phyloP scores from a whole-genome alignment of 2,888 invertebrate species.

The Phrixothrix hirtus region DNA sequence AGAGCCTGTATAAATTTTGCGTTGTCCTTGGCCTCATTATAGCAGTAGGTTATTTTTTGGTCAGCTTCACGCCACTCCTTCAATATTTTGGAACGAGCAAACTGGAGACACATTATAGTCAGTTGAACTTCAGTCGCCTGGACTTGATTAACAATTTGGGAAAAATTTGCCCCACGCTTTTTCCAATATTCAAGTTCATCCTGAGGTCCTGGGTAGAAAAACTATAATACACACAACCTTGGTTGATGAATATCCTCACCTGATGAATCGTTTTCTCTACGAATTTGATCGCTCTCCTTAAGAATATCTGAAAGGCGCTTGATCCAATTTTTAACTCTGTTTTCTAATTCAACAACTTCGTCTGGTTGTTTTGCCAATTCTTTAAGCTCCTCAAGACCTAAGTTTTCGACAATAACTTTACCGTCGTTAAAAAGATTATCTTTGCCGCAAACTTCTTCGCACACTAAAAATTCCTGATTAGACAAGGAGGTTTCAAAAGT shows the following conservation, averaged over 20 bases:
- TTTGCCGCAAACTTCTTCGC: constrained; percentile 82
- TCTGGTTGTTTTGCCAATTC: constrained; percentile 70
- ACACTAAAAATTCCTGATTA: constrained; percentile 59
- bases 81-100: constrained; percentile 77
- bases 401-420: constrained; percentile 62
- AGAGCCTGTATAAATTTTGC: constrained; percentile 93
- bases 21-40: constrained; percentile 94
- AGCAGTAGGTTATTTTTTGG: constrained; percentile 89
- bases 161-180: constrained; percentile 90
- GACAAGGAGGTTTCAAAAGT: background rate
- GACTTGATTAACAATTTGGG: constrained; percentile 78
- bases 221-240: no score
- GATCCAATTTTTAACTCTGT: constrained; percentile 77
- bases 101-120: constrained; percentile 74
- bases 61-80: constrained; percentile 84
- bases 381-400: constrained; percentile 70
- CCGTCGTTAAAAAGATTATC: constrained; percentile 79
- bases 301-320: constrained; percentile 81
- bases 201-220: constrained; percentile 83
- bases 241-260: constrained; percentile 38
- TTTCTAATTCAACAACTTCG: constrained; percentile 69
- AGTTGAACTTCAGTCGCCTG: constrained; percentile 75
- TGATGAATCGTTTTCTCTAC: constrained; percentile 88
- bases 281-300: constrained; percentile 88
- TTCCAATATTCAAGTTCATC: constrained; percentile 98